These are phyloP conservation scores for Spheniscus humboldti DNA, from an alignment of 2,797 vertebrate species.

Conservation along the genomic window DNA sequence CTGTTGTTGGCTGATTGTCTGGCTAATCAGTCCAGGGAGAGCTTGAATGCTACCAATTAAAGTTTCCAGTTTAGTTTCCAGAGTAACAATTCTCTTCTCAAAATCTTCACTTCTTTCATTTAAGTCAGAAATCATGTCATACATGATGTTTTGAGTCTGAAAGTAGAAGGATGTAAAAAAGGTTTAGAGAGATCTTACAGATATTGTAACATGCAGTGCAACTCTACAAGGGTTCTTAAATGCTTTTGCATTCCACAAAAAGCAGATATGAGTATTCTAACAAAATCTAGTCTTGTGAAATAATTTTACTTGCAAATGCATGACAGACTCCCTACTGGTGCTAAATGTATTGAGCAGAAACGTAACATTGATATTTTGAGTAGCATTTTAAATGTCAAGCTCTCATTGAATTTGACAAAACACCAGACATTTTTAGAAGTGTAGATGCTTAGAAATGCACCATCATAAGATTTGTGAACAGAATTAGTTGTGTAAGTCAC, in stretches of 20 bases:
- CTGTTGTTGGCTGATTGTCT: constrained; percentile 86
- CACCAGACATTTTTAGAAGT: background rate
- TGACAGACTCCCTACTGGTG: background rate
- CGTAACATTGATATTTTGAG: background rate
- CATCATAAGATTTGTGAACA: background rate
- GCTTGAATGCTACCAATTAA: constrained; percentile 95
- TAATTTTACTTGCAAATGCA: background rate
- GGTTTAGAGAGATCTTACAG: background rate
- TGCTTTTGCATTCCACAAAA: background rate
- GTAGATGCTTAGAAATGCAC: background rate
- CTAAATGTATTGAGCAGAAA: background rate
- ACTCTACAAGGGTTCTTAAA: background rate
- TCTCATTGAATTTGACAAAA: background rate
- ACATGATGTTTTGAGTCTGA: constrained; percentile 99
- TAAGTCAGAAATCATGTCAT: constrained; percentile 98
- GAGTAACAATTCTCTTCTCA: constrained; percentile 92
- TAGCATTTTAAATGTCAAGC: background rate
- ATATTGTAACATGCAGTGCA: background rate
- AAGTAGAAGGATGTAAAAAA: constrained; percentile 37
- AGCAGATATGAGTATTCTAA: background rate
- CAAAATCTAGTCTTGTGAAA: background rate
- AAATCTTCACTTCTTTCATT: constrained; percentile 98
- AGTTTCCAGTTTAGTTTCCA: constrained; percentile 95
- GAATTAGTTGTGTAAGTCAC: background rate
- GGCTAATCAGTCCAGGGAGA: constrained; percentile 95